phyloP scores from a whole-genome alignment of 2,888 invertebrate genomes.

The Cantharis lateralis region DNA sequence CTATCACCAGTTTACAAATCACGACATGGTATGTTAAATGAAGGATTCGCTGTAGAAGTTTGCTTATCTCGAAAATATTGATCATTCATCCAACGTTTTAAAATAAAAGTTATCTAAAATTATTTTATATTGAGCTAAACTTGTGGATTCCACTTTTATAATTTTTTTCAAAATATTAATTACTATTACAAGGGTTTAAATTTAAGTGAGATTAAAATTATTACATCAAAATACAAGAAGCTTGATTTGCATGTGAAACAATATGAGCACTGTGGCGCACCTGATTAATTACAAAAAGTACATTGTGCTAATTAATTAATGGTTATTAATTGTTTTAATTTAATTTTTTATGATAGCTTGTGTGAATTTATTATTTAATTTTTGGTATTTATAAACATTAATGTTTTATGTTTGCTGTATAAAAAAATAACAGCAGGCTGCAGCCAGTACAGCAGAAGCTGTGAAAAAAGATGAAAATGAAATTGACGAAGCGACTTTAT shows the following conservation, averaged over 20 bases:
- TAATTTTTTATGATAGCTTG: conserved; percentile 39
- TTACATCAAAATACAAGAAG: background rate
- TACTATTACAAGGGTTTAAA: background rate
- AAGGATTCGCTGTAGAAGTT: background rate
- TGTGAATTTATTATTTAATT: conserved; percentile 7
- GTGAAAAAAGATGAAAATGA: conserved; percentile 54
- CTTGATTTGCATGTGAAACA: background rate
- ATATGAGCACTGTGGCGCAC: background rate
- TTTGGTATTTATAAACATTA: conserved; percentile 28
- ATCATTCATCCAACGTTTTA: background rate
- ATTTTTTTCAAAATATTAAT: background rate
- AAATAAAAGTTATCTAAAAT: background rate
- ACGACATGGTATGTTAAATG: background rate
- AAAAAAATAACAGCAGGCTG: conserved; percentile 54
- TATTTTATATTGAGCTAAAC: background rate
- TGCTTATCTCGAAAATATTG: background rate
- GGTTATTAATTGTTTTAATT: conserved; percentile 35
- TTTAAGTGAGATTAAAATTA: background rate
- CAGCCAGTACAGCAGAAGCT: conserved; percentile 53
- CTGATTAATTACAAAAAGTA: background rate
- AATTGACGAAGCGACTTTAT: conserved; percentile 76
- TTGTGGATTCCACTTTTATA: background rate
- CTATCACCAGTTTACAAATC: too few relatives aligned
- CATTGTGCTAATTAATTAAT: background rate
- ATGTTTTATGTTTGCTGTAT: conserved; percentile 21